These are phyloP conservation scores for Pristionchus mayeri DNA, from an alignment of 2,888 invertebrate species.

Conservation along the genomic window DNA sequence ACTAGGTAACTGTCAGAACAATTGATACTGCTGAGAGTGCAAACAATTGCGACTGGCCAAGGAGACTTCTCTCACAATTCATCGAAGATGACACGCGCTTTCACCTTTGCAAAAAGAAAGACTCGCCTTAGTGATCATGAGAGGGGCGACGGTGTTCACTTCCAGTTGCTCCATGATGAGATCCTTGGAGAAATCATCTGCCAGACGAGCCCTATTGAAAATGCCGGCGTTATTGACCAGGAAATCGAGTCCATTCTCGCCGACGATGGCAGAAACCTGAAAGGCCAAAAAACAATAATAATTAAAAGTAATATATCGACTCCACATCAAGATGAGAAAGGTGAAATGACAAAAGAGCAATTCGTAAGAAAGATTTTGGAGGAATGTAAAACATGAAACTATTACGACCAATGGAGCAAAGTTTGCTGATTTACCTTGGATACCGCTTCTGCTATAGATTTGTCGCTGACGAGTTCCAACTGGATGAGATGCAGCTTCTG, in stretches of 20 bases:
- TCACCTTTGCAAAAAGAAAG: too few relatives aligned
- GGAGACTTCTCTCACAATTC: too few relatives aligned
- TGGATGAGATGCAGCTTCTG: slow-evolving; percentile 7
- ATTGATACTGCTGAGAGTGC: background rate
- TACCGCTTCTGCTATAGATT: background rate
- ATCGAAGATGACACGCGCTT: too few relatives aligned
- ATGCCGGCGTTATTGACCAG: slow-evolving; percentile 45
- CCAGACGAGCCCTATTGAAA: background rate
- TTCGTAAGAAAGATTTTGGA: background rate
- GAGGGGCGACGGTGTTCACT: slow-evolving; percentile 32
- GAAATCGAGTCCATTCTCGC: slow-evolving; percentile 23
- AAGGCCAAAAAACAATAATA: background rate
- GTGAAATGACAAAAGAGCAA: background rate
- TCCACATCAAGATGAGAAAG: background rate
- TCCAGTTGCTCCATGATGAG: slow-evolving; percentile 32
- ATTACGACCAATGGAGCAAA: too few relatives aligned
- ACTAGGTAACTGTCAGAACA: background rate
- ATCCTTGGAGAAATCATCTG: background rate
- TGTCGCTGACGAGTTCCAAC: background rate
- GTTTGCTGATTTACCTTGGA: too few relatives aligned
- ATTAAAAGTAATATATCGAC: background rate
- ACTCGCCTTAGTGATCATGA: background rate
- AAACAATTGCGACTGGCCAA: too few relatives aligned
- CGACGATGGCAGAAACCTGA: slow-evolving; percentile 26
- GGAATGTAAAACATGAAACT: background rate